Evolutionary conservation across 2,888 invertebrate species (phyloP).

Genomic region (Hedychridium roseum): DNA sequence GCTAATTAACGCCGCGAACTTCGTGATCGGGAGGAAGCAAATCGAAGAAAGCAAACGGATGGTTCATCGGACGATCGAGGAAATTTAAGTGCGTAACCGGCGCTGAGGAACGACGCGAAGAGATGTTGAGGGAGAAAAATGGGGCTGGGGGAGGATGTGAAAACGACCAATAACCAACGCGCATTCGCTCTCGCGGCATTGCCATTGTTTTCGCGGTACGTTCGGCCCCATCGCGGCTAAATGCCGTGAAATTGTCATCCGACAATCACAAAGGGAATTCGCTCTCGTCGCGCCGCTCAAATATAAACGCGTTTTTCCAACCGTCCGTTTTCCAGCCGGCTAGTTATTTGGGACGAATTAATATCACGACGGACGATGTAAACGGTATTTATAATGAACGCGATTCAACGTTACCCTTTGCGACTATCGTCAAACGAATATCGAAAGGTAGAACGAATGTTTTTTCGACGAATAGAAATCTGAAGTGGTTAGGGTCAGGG

Average conservation of each 20-base stretch:
- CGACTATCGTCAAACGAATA: too few species aligned
- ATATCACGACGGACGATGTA: too few species aligned
- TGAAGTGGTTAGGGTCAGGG: too few species aligned
- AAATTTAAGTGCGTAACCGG: too few species aligned
- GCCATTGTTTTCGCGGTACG: conserved; percentile 50
- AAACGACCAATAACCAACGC: conserved; percentile 27
- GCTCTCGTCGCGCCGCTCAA: conserved; percentile 44
- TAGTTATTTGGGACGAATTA: conserved; percentile 52
- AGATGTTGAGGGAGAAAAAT: conserved; percentile 22
- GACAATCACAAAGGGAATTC: conserved; percentile 59
- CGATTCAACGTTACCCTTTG: too few species aligned
- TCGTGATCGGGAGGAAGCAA: too few species aligned
- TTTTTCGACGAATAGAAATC: too few species aligned
- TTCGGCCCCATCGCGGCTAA: conserved; percentile 54
- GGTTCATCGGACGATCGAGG: too few species aligned
- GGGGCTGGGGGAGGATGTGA: conserved; percentile 14
- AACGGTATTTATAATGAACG: too few species aligned
- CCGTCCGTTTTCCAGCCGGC: conserved; percentile 51
- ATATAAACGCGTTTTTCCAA: conserved; percentile 28
- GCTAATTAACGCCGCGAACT: too few species aligned
- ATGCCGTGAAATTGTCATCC: conserved; percentile 62
- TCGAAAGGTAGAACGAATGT: too few species aligned
- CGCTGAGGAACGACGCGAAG: neutral
- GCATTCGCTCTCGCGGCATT: conserved; percentile 39
- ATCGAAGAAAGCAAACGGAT: too few species aligned